Base-by-base conservation (phyloP, 1,140 invertebrate species). In the Reticulitermes speratus region DNA sequence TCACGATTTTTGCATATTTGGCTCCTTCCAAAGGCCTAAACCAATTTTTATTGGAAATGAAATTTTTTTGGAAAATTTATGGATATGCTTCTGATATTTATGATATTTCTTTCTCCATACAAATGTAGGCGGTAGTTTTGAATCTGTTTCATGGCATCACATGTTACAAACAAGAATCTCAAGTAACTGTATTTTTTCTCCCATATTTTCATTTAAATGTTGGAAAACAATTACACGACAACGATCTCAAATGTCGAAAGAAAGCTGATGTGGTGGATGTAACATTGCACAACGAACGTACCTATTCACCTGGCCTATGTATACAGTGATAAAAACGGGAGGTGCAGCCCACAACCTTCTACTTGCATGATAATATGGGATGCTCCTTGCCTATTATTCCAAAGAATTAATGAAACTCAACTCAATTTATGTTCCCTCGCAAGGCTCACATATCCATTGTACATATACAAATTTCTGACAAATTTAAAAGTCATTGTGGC, bases 401-500 rank as follows among this genome's bases (percentile, higher is more conserved):
- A 75, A 6, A 75, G 65, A 75, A 75, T 75, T 75, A 75, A 75
- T 75, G 65, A 75, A 75, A 75, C n/a, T 75, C 65, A 75, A 75
- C 65, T 75, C 65, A 75, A 75, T 75, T 75, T 19, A 21, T 55
- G 19, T 55, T 55, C 19, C 25, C n/a, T 75, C 65, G n/a, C 25
- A 75, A n/a, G 16, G n/a, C 25, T 75, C 25, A 75, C n/a, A 30
- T 25, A 65, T 75, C n/a, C n/a, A 30, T 75, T 75, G 7, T 75
- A n/a, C n/a, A 14, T 75, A 55, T 75, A 14, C 65, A 9, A 12
- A 16, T 75, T 30, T n/a, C n/a, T 75, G 25, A 75, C 65, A 30
- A 0, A 75, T 65, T 65, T 65, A 23, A 30, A 75, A 19, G 25
- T 11, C 6, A 75, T 30, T n/a, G 14, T 75, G 65, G 25, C 14